Conservation (phyloP, 37 sponge, comb jelly and placozoan genomes). For the Hexactinellida sp. region DNA sequence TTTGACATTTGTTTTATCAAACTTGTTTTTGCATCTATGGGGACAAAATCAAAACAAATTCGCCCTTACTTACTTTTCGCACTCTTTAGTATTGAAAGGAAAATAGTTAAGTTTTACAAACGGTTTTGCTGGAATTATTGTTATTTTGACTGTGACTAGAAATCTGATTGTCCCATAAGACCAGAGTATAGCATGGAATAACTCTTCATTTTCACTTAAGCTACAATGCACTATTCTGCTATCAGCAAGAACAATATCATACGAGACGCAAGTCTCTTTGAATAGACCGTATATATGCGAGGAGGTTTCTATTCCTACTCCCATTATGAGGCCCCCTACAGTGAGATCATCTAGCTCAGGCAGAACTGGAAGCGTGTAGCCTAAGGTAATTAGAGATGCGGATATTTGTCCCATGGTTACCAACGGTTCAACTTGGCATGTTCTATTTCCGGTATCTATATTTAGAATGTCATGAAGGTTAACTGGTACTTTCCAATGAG, state of each 20-base stretch:
- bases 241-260: neutral
- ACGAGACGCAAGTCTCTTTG: neutral
- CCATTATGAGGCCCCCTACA: slow-evolving; percentile 19
- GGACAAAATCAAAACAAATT: too few species aligned
- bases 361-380: neutral
- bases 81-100: neutral
- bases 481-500: neutral
- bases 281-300: slow-evolving; percentile 15
- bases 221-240: neutral
- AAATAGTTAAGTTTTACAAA: slow-evolving; percentile 20
- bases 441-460: neutral
- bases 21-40: too few species aligned
- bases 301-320: neutral
- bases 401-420: slow-evolving; percentile 1
- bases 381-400: neutral
- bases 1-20: too few species aligned
- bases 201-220: neutral
- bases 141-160: slow-evolving; percentile 20
- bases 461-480: slow-evolving; percentile 7
- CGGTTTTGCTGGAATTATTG: slow-evolving; percentile 21
- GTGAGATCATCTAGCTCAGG: slow-evolving; percentile 15
- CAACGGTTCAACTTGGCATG: neutral
- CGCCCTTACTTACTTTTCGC: too few species aligned
- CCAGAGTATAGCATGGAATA: slow-evolving; percentile 26
- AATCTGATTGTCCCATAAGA: slow-evolving; percentile 21